These are phyloP conservation scores for Protobothrops mucrosquamatus DNA, from an alignment of 2,113 vertebrate genomes.

Conservation along the genomic window DNA sequence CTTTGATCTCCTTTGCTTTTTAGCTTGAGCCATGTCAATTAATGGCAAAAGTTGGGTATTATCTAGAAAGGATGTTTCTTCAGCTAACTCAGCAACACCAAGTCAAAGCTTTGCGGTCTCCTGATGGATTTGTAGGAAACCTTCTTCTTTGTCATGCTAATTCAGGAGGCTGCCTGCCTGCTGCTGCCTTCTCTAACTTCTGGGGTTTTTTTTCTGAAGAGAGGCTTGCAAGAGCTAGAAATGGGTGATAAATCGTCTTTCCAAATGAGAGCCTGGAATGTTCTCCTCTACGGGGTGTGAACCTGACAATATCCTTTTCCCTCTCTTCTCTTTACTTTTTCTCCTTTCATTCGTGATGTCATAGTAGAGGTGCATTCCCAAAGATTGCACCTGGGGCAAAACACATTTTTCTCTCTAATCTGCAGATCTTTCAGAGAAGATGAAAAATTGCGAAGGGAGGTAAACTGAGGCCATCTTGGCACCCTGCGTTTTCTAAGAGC, in stretches of 20 bases:
- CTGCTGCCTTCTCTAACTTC: not conserved
- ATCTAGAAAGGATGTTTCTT: not conserved
- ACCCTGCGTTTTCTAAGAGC: not conserved
- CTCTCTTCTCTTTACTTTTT: conserved; percentile 8
- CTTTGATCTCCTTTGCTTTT: not conserved
- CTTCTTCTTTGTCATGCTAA: not conserved
- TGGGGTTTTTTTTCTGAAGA: conserved; percentile 23
- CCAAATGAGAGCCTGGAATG: conserved; percentile 51
- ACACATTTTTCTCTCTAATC: not conserved
- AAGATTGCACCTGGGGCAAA: not conserved
- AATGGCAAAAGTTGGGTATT: not conserved
- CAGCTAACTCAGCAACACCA: accelerated
- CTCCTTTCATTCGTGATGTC: conserved; percentile 4
- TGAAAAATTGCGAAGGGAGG: conserved; percentile 17
- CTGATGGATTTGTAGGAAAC: not conserved
- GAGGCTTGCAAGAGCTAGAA: conserved; percentile 10
- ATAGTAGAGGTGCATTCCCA: not conserved
- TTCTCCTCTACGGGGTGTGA: conserved; percentile 32
- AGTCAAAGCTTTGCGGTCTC: not conserved
- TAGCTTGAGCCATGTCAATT: no score
- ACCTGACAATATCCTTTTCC: conserved; percentile 40
- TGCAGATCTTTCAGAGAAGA: not conserved
- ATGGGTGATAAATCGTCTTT: not conserved
- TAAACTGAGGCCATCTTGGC: conserved; percentile 13
- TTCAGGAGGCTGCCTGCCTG: not conserved